These are phyloP conservation scores for Oncorhynchus masou DNA, from an alignment of 2,113 vertebrate species.

Conservation along the genomic window DNA sequence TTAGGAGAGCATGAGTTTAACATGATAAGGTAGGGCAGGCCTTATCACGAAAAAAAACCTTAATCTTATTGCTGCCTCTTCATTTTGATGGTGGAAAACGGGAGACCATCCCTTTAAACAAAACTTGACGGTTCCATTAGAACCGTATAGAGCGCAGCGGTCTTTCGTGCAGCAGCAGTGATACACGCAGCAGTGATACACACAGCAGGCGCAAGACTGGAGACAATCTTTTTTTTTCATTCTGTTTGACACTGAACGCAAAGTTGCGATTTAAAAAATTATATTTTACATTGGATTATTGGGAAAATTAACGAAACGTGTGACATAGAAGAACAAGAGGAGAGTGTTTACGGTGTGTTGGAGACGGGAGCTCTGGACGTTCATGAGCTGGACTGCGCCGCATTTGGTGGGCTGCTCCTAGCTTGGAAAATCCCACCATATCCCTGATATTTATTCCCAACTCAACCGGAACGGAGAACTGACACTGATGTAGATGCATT, in stretches of 20 bases:
- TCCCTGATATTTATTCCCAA: too few species aligned
- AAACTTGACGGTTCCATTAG: slow-evolving; percentile 17
- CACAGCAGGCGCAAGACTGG: background rate
- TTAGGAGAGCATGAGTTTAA: too few species aligned
- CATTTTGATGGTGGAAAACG: background rate
- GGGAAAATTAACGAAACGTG: background rate
- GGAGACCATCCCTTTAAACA: slow-evolving; percentile 15
- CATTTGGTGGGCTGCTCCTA: slow-evolving; percentile 3
- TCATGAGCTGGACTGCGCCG: too few species aligned
- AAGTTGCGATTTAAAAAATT: background rate
- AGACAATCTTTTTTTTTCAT: too few species aligned
- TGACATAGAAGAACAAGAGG: slow-evolving; percentile 1
- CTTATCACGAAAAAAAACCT: background rate
- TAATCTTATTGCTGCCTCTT: background rate
- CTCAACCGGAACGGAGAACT: too few species aligned
- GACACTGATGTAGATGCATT: background rate
- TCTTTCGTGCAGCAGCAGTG: background rate
- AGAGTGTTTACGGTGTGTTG: slow-evolving; percentile 6
- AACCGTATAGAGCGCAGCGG: background rate
- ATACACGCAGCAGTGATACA: background rate
- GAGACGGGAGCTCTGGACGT: slow-evolving; percentile 2
- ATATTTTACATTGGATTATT: too few species aligned
- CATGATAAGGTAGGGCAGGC: too few species aligned
- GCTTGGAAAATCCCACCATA: slow-evolving; percentile 5
- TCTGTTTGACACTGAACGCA: background rate